Conservation (phyloP, 2,888 invertebrate species). For the Zelleria hepariella region DNA sequence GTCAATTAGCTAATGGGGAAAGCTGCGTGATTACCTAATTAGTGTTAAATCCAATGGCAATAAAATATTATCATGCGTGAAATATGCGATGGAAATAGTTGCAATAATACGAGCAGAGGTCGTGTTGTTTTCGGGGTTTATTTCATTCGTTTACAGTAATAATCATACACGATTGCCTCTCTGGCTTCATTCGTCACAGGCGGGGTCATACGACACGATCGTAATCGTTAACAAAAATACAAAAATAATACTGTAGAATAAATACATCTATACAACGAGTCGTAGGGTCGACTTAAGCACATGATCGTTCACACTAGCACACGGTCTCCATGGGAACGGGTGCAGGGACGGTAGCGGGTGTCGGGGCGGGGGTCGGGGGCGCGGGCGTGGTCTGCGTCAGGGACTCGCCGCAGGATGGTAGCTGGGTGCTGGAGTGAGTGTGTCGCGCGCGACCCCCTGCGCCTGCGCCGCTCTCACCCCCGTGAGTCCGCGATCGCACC, state of each 20-base stretch:
- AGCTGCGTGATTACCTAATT: not conserved
- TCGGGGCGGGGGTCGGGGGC: slow-evolving; percentile 74
- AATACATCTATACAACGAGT: slow-evolving; percentile 34
- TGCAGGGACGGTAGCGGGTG: slow-evolving; percentile 58
- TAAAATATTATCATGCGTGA: not conserved
- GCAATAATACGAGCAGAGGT: not conserved
- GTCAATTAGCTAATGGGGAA: not conserved
- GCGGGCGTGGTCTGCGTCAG: slow-evolving; percentile 79
- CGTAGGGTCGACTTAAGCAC: slow-evolving; percentile 20
- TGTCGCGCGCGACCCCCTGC: slow-evolving; percentile 36
- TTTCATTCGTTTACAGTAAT: not conserved
- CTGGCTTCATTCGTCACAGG: slow-evolving; percentile 12
- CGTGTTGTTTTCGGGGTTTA: not conserved
- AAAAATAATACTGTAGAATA: slow-evolving; percentile 63
- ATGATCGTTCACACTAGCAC: slow-evolving; percentile 29
- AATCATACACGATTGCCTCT: slow-evolving; percentile 5
- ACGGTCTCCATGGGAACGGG: slow-evolving; percentile 74
- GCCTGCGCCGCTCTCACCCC: slow-evolving; percentile 29
- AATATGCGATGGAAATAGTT: not conserved
- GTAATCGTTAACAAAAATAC: slow-evolving; percentile 42
- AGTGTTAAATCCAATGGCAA: not conserved
- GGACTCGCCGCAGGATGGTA: slow-evolving; percentile 86
- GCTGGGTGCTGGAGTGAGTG: slow-evolving; percentile 83
- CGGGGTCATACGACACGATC: slow-evolving; percentile 20
- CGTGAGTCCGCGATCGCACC: slow-evolving; percentile 25